Percentiles rank a stretch among this genome's conserved stretches.
Evolutionary conservation across 1,140 invertebrate genomes (phyloP).

Genomic region (Pogonus chalceus): DNA sequence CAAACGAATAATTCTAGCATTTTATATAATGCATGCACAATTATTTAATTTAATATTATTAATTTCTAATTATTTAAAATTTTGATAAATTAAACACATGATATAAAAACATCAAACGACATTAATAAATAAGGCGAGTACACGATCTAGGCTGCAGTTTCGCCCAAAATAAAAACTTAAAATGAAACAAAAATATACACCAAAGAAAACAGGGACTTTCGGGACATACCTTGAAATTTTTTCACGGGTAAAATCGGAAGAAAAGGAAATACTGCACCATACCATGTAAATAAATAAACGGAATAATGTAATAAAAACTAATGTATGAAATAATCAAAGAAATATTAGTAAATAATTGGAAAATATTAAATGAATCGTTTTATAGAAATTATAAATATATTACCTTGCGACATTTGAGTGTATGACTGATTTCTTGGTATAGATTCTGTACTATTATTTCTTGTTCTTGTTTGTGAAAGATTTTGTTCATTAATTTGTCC

Average conservation of each 20-base stretch:
- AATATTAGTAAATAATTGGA: background rate
- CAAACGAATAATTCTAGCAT: too few relatives aligned
- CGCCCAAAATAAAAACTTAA: too few relatives aligned
- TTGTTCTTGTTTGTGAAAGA: conserved; percentile 13
- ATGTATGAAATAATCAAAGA: background rate
- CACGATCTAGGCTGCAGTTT: too few relatives aligned
- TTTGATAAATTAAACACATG: too few relatives aligned
- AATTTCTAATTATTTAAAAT: too few relatives aligned
- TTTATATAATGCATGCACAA: too few relatives aligned
- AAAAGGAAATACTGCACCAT: background rate
- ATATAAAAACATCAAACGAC: too few relatives aligned
- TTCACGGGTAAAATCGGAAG: background rate
- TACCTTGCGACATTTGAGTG: conserved; percentile 55
- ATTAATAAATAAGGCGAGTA: too few relatives aligned
- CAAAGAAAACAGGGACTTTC: too few relatives aligned
- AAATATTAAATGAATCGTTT: background rate
- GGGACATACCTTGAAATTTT: too few relatives aligned
- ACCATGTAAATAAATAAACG: background rate
- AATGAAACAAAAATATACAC: too few relatives aligned
- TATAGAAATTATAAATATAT: background rate
- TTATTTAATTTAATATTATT: too few relatives aligned
- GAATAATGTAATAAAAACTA: background rate
- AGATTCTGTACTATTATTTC: conserved; percentile 26
- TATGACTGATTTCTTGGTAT: conserved; percentile 48
- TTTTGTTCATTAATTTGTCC: conserved; percentile 23